Evolutionary conservation across 2,113 vertebrate species (phyloP).

Genomic region (Stigmatopora argus): DNA sequence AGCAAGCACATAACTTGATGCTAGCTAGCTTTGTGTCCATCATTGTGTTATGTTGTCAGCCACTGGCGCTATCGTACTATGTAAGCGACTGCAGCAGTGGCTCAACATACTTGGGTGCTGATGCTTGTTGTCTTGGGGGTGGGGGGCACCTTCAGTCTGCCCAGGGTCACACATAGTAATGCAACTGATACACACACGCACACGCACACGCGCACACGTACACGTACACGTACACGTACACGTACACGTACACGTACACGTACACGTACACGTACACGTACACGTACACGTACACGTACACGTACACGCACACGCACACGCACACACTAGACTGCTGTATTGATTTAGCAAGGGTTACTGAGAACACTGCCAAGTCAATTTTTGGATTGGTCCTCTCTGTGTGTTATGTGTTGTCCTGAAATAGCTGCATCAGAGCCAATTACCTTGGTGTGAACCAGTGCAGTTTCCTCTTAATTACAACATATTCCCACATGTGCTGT

Average conservation of each 20-base stretch:
- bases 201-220: background rate
- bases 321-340: conserved; percentile 21
- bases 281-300: too few species aligned
- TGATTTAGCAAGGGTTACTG: conserved; percentile 31
- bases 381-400: conserved; percentile 6
- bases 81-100: background rate
- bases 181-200: background rate
- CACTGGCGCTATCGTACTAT: background rate
- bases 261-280: too few species aligned
- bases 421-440: conserved; percentile 46
- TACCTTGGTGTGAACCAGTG: conserved; percentile 44
- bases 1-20: conserved; percentile 22
- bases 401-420: conserved; percentile 30
- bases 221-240: conserved; percentile 2
- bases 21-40: conserved; percentile 1
- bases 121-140: conserved; percentile 17
- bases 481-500: conserved; percentile 44
- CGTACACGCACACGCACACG: background rate
- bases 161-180: conserved; percentile 29
- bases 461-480: conserved; percentile 57
- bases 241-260: conserved; percentile 1
- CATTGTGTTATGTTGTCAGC: background rate
- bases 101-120: background rate
- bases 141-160: conserved; percentile 25
- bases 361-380: conserved; percentile 12